Base-by-base conservation (phyloP, 2,888 invertebrate genomes). In the Petrolisthes manimaculis region DNA sequence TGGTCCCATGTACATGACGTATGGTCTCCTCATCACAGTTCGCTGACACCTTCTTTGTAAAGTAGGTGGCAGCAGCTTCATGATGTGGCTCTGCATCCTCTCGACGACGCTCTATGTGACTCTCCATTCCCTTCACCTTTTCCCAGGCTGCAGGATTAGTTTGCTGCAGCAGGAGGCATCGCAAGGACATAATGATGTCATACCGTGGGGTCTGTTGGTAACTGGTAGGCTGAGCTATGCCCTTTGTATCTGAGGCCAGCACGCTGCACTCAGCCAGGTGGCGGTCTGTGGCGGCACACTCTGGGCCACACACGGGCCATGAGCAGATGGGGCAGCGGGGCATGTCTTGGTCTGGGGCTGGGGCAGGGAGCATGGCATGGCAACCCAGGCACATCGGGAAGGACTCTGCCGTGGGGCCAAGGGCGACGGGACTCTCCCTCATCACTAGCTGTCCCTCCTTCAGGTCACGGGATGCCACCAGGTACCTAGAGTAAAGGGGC, bases 101-200 rank as follows among this genome's bases (percentile, higher is more conserved):
- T 74, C 94, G 93, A 83, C 95, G 94, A 75, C 95, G 94, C 86
- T 95, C 94, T 51, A 95, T 92, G 93, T 96, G 96, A 24, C 95
- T 94, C 92, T 95, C 94, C 56, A 95, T 92, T 86, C 93, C 94
- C 92, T 94, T 93, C 51, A 95, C 93, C 74, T 93, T 93, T 87
- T 95, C 94, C 92, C 93, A 95, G 91, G 94, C 94, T 55, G 93
- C 93, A 0, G 95, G 94, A 91, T 95, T 94, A 0, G 93, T 93
- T 82, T 93, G 92, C 91, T 94, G 94, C 92, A 96, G 93, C 69
- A 95, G 93, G 89, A 96, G 93, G 54, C 95, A 95, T 91, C 96
- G 94, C 4, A 96, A 92, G 2, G 96, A 95, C 71, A 95, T 94
- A 83, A 96, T 95, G 24, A 95, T 94, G 92, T 95, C 95, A 91